phyloP scores from a whole-genome alignment of 2,888 invertebrate species.

The Schrankia costaestrigalis region DNA sequence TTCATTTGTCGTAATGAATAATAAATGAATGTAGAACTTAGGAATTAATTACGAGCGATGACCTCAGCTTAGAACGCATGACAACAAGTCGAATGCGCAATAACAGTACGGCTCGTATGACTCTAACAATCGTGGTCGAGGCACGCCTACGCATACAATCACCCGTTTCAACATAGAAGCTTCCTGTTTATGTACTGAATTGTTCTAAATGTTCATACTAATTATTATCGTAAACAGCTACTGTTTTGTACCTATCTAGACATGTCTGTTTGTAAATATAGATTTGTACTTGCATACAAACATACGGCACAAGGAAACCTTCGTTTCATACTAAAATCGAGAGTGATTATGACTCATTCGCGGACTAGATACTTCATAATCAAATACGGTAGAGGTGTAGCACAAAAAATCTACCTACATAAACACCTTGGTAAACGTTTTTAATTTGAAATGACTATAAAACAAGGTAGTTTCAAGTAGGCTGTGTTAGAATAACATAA shows the following conservation, averaged over 20 bases:
- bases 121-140: constrained; percentile 53
- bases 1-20: constrained; percentile 24
- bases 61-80: constrained; percentile 50
- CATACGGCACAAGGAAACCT: constrained; percentile 14
- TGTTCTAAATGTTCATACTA: constrained; percentile 37
- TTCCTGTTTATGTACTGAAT: constrained; percentile 62
- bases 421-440: constrained; percentile 27
- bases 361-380: constrained; percentile 12
- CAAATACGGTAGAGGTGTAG: constrained; percentile 18
- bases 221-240: constrained; percentile 19
- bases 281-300: constrained; percentile 19
- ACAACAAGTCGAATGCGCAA: constrained; percentile 60
- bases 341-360: constrained; percentile 19
- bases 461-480: no score
- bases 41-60: constrained; percentile 51
- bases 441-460: no score
- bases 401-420: constrained; percentile 33
- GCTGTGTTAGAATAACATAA: no score
- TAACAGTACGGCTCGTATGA: constrained; percentile 38
- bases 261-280: constrained; percentile 32
- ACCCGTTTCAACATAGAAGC: constrained; percentile 53
- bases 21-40: constrained; percentile 49
- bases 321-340: constrained; percentile 17
- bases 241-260: constrained; percentile 2
- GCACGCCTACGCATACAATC: constrained; percentile 64